phyloP scores from a whole-genome alignment of 37 sponge, comb jelly and placozoan genomes.

The Axinella damicornis region DNA sequence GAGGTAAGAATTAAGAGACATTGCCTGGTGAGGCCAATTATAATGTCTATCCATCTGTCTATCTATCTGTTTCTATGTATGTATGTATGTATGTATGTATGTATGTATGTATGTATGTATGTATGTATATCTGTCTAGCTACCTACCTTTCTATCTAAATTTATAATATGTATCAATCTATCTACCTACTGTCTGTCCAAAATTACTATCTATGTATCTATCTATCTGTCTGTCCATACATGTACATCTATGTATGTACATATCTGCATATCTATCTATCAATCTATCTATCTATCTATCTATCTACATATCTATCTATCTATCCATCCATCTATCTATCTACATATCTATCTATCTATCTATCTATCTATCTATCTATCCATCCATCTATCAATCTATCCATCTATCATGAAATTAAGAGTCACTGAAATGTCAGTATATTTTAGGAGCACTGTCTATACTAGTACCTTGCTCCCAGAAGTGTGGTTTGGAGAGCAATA shows the following conservation, averaged over 20 bases:
- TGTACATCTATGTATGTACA: too few relatives aligned
- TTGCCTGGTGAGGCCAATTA: too few relatives aligned
- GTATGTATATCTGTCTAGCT: too few relatives aligned
- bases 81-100: background rate
- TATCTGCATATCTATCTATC: background rate
- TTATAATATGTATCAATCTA: background rate
- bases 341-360: too few relatives aligned
- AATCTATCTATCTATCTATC: background rate
- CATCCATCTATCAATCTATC: background rate
- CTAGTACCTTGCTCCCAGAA: background rate
- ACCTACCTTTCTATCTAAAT: too few relatives aligned
- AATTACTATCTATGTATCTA: too few relatives aligned
- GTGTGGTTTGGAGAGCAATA: constrained; percentile 23
- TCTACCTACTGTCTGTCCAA: constrained; percentile 4
- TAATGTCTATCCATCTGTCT: too few relatives aligned
- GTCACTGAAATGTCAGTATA: background rate
- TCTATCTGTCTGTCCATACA: too few relatives aligned
- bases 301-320: too few relatives aligned
- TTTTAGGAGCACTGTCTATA: too few relatives aligned
- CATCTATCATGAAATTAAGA: constrained; percentile 25
- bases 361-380: too few relatives aligned
- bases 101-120: background rate
- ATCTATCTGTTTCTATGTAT: too few relatives aligned
- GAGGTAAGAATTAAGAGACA: background rate
- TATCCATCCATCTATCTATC: background rate